Base-by-base conservation (phyloP, 2,888 invertebrate genomes). In the Rhagophthalmus giganteus region DNA sequence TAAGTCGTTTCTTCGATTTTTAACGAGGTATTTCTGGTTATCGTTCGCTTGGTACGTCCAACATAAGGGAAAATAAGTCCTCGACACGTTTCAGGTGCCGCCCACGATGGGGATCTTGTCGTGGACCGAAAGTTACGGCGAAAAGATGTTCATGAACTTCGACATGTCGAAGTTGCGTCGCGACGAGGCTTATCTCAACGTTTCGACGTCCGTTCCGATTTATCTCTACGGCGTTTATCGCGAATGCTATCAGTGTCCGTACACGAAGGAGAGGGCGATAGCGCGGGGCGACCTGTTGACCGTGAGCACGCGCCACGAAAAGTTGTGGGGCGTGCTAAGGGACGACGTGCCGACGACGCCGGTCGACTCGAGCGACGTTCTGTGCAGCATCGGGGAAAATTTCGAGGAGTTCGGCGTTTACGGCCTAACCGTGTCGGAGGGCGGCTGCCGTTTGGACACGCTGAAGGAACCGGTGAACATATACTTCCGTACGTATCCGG, bases 391-490 rank as follows among this genome's bases (percentile, higher is more conserved):
- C 16, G 66, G 76, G 5, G 80, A 82, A 1, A 72, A 79, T 46
- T 68, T 88, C 59, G 84, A 83, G 1, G 82, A 89, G 74, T 88
- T 87, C 64, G 89, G 89, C 2, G 82, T 87, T 41, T 90, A 89
- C 68, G 79, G 82, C 49, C 72, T 88, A 31, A 78, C 78, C 26
- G 71, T 82, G 1, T 69, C 74, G 9, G 78, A 79, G 27, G 76
- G 70, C 6, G 70, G 74, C 25, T 87, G 87, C 64, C 68, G 74
- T 14, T 70, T 87, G 33, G 63, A 66, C n/a, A 81, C 81, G 0
- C 70, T 79, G 12, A 81, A 80, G 62, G 78, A 83, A 48, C 85
- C 90, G 1, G 86, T 86, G 14, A 83, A 86, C 71, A 83, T 86
- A 58, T 85, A 87, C 70, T 79, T 82, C 65, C 84, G 87, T 86